Evolutionary conservation across 2,888 invertebrate genomes (phyloP).

Genomic region (Parnassius mnemosyne): DNA sequence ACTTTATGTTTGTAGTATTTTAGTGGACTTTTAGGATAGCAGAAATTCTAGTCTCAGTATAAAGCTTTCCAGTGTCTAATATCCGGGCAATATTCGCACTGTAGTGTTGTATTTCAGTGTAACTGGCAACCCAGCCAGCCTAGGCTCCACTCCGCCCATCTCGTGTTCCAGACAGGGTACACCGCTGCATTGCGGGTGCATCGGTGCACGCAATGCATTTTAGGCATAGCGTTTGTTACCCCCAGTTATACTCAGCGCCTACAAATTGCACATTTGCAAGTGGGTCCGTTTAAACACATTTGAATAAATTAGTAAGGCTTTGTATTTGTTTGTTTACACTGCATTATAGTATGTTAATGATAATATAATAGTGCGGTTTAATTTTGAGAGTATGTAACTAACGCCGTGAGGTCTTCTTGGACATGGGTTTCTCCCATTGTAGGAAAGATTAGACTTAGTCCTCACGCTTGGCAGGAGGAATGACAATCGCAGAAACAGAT

Average conservation of each 20-base stretch:
- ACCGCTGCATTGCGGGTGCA: slow-evolving; percentile 18
- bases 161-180: slow-evolving; percentile 8
- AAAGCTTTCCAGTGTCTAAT: too few species aligned
- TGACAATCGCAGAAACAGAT: too few species aligned
- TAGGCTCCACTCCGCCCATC: slow-evolving; percentile 17
- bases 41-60: too few species aligned
- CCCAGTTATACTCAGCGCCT: neutral
- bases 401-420: too few species aligned
- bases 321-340: too few species aligned
- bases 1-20: neutral
- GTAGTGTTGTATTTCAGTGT: neutral
- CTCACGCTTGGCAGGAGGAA: too few species aligned
- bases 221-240: neutral
- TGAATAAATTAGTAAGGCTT: neutral
- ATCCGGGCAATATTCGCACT: neutral
- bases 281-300: neutral
- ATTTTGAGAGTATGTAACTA: too few species aligned
- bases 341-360: too few species aligned
- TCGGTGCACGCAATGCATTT: slow-evolving; percentile 18
- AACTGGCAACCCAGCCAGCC: slow-evolving; percentile 1
- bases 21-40: too few species aligned
- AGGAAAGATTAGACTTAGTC: too few species aligned
- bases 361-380: too few species aligned
- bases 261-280: neutral
- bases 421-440: too few species aligned